phyloP scores from a whole-genome alignment of 2,888 invertebrate species.

The Charanyca ferruginea region DNA sequence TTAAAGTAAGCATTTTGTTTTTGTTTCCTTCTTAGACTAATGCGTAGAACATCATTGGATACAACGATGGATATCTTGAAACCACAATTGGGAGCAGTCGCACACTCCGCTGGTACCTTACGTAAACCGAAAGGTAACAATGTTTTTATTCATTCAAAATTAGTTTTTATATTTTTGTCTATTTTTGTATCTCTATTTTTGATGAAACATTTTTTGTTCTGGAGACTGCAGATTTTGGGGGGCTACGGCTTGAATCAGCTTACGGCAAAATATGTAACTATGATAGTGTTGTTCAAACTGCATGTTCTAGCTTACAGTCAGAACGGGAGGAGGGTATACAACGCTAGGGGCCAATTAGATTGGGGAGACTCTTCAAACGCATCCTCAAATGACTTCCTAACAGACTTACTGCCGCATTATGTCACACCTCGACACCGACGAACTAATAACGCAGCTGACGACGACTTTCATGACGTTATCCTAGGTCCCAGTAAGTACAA shows the following conservation, averaged over 20 bases:
- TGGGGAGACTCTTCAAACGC: slow-evolving; percentile 78
- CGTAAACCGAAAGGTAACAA: slow-evolving; percentile 77
- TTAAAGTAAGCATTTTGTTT: slow-evolving; percentile 4
- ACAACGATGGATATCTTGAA: slow-evolving; percentile 80
- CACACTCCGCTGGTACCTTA: slow-evolving; percentile 86
- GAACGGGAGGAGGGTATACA: slow-evolving; percentile 78
- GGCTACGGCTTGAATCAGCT: neutral
- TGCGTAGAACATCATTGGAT: slow-evolving; percentile 84
- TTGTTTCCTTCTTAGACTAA: slow-evolving; percentile 70
- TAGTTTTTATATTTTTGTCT: neutral
- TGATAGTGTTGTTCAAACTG: neutral
- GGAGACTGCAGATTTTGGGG: neutral
- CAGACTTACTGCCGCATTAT: slow-evolving; percentile 86
- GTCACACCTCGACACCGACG: slow-evolving; percentile 85
- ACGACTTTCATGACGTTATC: slow-evolving; percentile 87
- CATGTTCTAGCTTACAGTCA: slow-evolving; percentile 61
- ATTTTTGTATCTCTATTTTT: neutral
- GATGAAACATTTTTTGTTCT: neutral
- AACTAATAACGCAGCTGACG: slow-evolving; percentile 72
- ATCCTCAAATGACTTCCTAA: slow-evolving; percentile 82
- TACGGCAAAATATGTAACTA: neutral
- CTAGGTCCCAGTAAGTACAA: slow-evolving; percentile 76
- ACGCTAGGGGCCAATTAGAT: slow-evolving; percentile 72
- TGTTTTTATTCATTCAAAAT: neutral
- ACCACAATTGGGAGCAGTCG: slow-evolving; percentile 74